Conservation (phyloP, 2,113 vertebrate species). For the Chionis minor region DNA sequence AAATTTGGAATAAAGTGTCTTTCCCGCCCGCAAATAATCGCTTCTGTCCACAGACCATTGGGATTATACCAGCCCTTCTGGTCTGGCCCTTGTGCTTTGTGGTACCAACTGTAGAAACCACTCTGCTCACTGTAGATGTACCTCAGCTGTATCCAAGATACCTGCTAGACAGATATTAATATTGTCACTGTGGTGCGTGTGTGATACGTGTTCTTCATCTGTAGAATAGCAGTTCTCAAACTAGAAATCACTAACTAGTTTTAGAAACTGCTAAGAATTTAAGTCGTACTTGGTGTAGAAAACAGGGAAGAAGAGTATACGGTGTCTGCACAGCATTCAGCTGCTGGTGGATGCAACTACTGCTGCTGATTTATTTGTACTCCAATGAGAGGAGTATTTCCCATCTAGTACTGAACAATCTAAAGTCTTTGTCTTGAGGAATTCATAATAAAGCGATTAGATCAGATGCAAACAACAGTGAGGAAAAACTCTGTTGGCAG, state of each 20-base stretch:
- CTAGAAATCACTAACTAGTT: neutral
- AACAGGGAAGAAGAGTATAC: neutral
- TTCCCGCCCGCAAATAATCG: rapidly evolving
- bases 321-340: neutral
- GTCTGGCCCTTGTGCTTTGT: neutral
- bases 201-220: neutral
- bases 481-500: neutral
- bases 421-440: neutral
- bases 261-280: neutral
- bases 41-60: neutral
- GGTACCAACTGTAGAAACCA: neutral
- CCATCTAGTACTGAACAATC: neutral
- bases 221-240: neutral
- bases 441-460: neutral
- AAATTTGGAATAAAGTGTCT: neutral
- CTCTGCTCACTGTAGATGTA: neutral
- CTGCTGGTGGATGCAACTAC: neutral
- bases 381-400: neutral
- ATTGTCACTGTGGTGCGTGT: neutral
- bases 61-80: neutral
- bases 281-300: neutral
- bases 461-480: neutral
- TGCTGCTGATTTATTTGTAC: neutral
- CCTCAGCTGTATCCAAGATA: neutral
- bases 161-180: neutral